Evolutionary conservation across 2,888 invertebrate genomes (phyloP).

Genomic region (Muschampia plurimacula): DNA sequence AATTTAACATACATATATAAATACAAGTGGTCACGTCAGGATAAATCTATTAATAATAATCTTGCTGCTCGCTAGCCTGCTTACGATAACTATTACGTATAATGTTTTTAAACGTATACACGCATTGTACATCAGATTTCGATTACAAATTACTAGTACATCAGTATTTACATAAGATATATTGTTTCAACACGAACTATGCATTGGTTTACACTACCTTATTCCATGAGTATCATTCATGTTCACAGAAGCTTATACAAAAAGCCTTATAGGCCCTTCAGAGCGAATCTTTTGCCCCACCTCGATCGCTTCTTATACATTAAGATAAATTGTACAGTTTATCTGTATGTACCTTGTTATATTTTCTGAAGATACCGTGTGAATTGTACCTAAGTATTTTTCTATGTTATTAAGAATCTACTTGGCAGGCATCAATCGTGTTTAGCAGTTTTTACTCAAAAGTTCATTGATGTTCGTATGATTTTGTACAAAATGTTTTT

Average conservation of each 20-base stretch:
- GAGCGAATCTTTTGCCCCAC: slow-evolving; percentile 29
- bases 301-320: slow-evolving; percentile 3
- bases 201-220: slow-evolving; percentile 33
- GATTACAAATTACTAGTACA: slow-evolving; percentile 66
- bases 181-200: slow-evolving; percentile 49
- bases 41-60: slow-evolving; percentile 52
- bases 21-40: slow-evolving; percentile 53
- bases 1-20: slow-evolving; percentile 41
- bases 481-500: slow-evolving; percentile 3
- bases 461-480: background rate
- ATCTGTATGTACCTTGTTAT: background rate
- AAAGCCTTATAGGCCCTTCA: slow-evolving; percentile 37
- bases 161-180: slow-evolving; percentile 69
- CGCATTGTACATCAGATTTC: slow-evolving; percentile 84
- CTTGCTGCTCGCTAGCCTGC: slow-evolving; percentile 49
- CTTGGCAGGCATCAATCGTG: slow-evolving; percentile 1
- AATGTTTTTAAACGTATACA: slow-evolving; percentile 80
- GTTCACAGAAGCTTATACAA: slow-evolving; percentile 36
- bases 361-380: background rate
- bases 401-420: background rate
- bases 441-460: background rate
- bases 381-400: background rate
- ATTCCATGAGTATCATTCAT: slow-evolving; percentile 40
- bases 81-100: slow-evolving; percentile 61
- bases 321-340: background rate